Percentiles rank a stretch among this genome's conserved stretches.
phyloP scores from a whole-genome alignment of 2,888 invertebrate genomes.

The Aphodius sticticus region DNA sequence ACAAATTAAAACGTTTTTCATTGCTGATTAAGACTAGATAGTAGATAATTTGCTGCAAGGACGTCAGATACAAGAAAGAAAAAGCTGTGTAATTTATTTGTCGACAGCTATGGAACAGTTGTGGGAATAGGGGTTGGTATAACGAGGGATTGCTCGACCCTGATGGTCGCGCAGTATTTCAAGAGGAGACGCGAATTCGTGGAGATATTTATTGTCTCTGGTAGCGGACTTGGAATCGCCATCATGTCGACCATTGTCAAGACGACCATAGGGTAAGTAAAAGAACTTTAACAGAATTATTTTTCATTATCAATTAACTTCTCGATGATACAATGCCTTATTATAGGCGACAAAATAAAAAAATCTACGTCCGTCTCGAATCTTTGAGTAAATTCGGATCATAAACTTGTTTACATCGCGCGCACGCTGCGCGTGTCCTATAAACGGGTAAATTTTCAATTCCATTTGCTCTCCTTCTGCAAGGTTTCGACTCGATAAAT shows the following conservation, averaged over 20 bases:
- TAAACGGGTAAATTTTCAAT: conserved; percentile 4
- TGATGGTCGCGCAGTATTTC: conserved; percentile 93
- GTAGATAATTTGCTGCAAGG: no score
- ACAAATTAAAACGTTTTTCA: no score
- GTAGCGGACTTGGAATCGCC: conserved; percentile 84
- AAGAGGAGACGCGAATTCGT: conserved; percentile 84
- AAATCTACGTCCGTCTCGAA: background rate
- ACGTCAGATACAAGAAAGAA: background rate
- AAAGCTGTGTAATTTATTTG: conserved; percentile 48
- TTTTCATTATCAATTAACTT: no score
- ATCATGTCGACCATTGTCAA: conserved; percentile 85
- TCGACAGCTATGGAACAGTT: conserved; percentile 82
- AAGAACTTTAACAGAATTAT: no score
- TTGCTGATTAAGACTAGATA: no score
- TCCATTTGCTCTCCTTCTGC: background rate
- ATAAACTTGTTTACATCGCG: background rate
- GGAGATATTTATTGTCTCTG: conserved; percentile 87
- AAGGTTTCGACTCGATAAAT: background rate
- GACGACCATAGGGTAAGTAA: conserved; percentile 75
- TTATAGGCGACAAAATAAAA: no score
- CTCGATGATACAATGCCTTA: no score
- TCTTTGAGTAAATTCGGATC: background rate
- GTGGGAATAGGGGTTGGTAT: conserved; percentile 85
- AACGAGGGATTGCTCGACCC: conserved; percentile 84
- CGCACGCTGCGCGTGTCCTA: background rate